phyloP scores from a whole-genome alignment of 2,888 invertebrate species.

The Exocentrus adspersus region DNA sequence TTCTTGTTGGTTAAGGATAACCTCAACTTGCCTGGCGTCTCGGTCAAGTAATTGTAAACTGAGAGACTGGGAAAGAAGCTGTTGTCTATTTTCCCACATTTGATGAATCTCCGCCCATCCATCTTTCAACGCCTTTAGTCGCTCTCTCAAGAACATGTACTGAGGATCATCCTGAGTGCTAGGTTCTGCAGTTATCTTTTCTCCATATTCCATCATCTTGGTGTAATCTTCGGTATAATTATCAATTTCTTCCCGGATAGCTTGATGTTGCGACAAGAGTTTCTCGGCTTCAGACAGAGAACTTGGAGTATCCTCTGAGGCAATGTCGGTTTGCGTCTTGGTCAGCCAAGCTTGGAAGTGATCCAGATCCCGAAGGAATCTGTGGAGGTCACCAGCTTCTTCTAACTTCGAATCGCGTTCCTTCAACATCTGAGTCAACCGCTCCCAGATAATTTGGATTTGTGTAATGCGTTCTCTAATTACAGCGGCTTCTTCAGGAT shows the following conservation, averaged over 20 bases:
- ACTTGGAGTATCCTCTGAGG: conserved; percentile 94
- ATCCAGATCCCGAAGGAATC: conserved; percentile 97
- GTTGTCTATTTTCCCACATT: conserved; percentile 99
- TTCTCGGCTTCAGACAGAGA: conserved; percentile 97
- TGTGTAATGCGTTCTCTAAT: conserved; percentile 90
- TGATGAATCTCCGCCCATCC: conserved; percentile 99
- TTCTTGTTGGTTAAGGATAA: conserved; percentile 97
- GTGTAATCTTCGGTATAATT: conserved; percentile 98
- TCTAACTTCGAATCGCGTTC: conserved; percentile 98
- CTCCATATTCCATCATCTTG: conserved; percentile 99
- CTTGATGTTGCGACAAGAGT: conserved; percentile 95
- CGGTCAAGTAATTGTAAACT: conserved; percentile 95
- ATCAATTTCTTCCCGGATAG: conserved; percentile 98
- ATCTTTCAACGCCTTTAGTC: conserved; percentile 96
- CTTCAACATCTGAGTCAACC: conserved; percentile 93
- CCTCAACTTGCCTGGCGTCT: conserved; percentile 97
- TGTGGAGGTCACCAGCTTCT: conserved; percentile 98
- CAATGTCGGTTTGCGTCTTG: conserved; percentile 98
- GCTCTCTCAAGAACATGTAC: conserved; percentile 99
- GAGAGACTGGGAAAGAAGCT: conserved; percentile 91
- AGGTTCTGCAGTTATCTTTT: conserved; percentile 88
- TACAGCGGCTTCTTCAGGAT: conserved; percentile 92
- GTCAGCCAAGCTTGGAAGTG: conserved; percentile 96
- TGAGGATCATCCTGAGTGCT: conserved; percentile 95
- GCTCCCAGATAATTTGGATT: conserved; percentile 93